phyloP scores from a whole-genome alignment of 1,140 invertebrate genomes.

The Drosophila simulans region DNA sequence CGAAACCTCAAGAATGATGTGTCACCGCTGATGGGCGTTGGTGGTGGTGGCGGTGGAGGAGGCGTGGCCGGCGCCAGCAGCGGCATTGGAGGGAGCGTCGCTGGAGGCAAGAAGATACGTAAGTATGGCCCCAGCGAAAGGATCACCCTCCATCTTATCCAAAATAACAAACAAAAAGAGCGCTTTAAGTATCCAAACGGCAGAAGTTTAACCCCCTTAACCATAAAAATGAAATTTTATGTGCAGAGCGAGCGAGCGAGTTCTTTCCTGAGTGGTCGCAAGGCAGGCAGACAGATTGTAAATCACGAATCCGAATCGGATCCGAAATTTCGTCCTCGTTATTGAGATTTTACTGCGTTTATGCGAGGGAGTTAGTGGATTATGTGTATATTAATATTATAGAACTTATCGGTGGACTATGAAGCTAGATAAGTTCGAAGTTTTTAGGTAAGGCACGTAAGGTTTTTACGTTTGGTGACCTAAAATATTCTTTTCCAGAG shows the following conservation, averaged over 20 bases:
- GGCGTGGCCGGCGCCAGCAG: not conserved
- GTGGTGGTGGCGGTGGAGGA: not conserved
- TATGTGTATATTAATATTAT: not conserved
- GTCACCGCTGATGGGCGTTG: constrained; percentile 87
- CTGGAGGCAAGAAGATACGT: constrained; percentile 92
- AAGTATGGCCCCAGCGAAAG: constrained; percentile 87
- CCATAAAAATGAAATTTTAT: not conserved
- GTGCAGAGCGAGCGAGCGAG: constrained; percentile 36
- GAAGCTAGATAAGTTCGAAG: too few relatives aligned
- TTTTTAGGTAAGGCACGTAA: too few relatives aligned
- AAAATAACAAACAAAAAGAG: not conserved
- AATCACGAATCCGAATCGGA: constrained; percentile 15
- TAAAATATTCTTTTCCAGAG: too few relatives aligned
- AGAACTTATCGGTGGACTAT: not conserved
- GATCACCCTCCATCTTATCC: constrained; percentile 4
- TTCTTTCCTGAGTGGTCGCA: constrained; percentile 35
- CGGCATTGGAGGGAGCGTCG: constrained; percentile 14
- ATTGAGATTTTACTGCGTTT: constrained; percentile 20
- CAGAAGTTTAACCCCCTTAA: constrained; percentile 4
- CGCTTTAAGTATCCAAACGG: not conserved
- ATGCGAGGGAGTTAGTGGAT: not conserved
- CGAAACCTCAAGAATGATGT: constrained; percentile 71
- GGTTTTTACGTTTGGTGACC: too few relatives aligned
- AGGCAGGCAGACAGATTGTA: constrained; percentile 36
- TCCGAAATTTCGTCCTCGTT: not conserved